Percentiles rank a stretch among this genome's conserved stretches.
Evolutionary conservation across 1,140 invertebrate species (phyloP).

Genomic region (Drosophila navojoa): DNA sequence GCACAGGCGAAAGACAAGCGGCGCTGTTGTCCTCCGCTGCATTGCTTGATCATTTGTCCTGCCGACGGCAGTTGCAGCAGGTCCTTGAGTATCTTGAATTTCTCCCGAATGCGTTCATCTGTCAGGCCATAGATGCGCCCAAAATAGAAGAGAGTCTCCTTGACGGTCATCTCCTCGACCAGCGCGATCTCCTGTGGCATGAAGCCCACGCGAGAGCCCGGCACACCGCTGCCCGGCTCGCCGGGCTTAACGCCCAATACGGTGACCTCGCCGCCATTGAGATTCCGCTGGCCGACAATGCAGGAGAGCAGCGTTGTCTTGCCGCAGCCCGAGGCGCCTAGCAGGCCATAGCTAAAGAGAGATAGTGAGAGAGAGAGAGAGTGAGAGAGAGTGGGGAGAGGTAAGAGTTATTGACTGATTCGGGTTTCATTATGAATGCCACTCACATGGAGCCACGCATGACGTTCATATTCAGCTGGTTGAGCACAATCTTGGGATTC

Average conservation of each 20-base stretch:
- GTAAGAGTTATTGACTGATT: slow-evolving; percentile 15
- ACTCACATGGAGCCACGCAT: slow-evolving; percentile 86
- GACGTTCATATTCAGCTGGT: slow-evolving; percentile 86
- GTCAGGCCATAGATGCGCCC: slow-evolving; percentile 93
- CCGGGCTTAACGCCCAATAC: slow-evolving; percentile 92
- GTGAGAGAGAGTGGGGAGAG: slow-evolving; percentile 1
- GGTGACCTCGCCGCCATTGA: slow-evolving; percentile 90
- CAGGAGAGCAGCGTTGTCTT: slow-evolving; percentile 94
- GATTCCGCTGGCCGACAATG: slow-evolving; percentile 90
- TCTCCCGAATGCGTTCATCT: slow-evolving; percentile 86
- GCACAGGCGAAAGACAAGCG: slow-evolving; percentile 94
- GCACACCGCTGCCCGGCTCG: slow-evolving; percentile 89
- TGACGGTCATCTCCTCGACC: slow-evolving; percentile 93
- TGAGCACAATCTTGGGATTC: slow-evolving; percentile 85
- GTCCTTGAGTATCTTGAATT: slow-evolving; percentile 88
- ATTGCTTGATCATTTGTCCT: slow-evolving; percentile 86
- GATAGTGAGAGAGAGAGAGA: slow-evolving; percentile 15
- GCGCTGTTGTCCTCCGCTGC: slow-evolving; percentile 95
- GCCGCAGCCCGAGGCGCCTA: slow-evolving; percentile 93
- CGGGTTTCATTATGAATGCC: slow-evolving; percentile 49
- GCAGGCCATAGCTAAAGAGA: slow-evolving; percentile 90
- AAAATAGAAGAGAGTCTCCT: slow-evolving; percentile 94
- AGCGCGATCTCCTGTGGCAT: slow-evolving; percentile 96
- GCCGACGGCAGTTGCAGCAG: slow-evolving; percentile 90
- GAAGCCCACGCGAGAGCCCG: slow-evolving; percentile 91